phyloP scores from a whole-genome alignment of 2,113 vertebrate genomes.

The Labrus mixtus region DNA sequence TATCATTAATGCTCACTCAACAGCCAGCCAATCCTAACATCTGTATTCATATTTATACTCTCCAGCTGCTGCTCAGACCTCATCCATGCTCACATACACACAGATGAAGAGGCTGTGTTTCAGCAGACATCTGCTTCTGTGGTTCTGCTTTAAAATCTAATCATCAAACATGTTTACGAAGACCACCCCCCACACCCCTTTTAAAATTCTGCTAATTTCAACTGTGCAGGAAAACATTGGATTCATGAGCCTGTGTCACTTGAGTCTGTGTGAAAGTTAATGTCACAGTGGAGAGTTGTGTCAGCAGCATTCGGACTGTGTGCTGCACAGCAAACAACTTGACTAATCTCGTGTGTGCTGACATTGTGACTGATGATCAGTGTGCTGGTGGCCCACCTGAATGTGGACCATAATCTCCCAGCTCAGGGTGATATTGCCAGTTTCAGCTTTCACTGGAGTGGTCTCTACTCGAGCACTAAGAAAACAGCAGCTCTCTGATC shows the following conservation, averaged over 20 bases:
- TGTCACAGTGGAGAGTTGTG: slow-evolving; percentile 60
- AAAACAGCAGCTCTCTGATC: slow-evolving; percentile 45
- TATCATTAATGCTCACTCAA: slow-evolving; percentile 61
- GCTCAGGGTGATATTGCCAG: slow-evolving; percentile 65
- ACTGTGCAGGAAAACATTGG: slow-evolving; percentile 59
- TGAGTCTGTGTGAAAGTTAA: slow-evolving; percentile 66
- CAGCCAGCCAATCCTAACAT: slow-evolving; percentile 50
- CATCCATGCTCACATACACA: slow-evolving; percentile 4
- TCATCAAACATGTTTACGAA: slow-evolving; percentile 53
- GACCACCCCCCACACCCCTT: slow-evolving; percentile 21
- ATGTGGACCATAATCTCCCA: slow-evolving; percentile 69
- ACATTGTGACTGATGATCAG: slow-evolving; percentile 75
- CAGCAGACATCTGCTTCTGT: slow-evolving; percentile 37
- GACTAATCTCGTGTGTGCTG: slow-evolving; percentile 74
- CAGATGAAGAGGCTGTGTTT: slow-evolving; percentile 10
- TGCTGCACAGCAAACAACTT: slow-evolving; percentile 68
- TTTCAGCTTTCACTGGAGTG: slow-evolving; percentile 58
- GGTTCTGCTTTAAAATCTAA: slow-evolving; percentile 42
- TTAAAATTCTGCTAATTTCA: slow-evolving; percentile 52
- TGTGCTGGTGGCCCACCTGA: slow-evolving; percentile 67
- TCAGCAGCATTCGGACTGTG: slow-evolving; percentile 68
- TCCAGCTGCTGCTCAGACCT: slow-evolving; percentile 45
- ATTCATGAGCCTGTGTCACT: slow-evolving; percentile 52
- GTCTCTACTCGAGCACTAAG: slow-evolving; percentile 40
- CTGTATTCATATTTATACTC: slow-evolving; percentile 56